Evolutionary conservation across 1,140 invertebrate species (phyloP).

Genomic region (Mercenaria mercenaria): DNA sequence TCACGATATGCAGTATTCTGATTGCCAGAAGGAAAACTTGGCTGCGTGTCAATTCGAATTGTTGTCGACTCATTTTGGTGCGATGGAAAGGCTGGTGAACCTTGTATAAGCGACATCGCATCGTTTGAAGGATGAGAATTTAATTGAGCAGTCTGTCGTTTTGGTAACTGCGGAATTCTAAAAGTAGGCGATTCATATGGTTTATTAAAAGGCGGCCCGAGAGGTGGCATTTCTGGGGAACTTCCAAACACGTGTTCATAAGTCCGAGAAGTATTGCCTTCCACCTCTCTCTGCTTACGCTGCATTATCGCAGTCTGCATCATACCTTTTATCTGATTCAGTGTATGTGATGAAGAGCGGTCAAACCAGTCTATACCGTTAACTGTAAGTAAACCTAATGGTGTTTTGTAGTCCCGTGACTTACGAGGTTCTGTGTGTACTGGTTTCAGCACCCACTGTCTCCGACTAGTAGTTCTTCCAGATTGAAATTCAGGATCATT

Average conservation of each 20-base stretch:
- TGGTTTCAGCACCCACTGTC: conserved; percentile 33
- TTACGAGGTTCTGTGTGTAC: conserved; percentile 33
- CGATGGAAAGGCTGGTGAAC: not conserved
- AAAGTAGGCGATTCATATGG: too few relatives aligned
- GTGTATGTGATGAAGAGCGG: conserved; percentile 10
- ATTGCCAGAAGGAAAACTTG: not conserved
- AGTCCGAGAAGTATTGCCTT: not conserved
- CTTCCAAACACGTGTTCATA: not conserved
- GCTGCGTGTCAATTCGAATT: not conserved
- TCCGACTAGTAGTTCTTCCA: not conserved
- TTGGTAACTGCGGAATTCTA: not conserved
- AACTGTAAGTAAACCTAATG: conserved; percentile 29
- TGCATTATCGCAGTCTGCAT: not conserved
- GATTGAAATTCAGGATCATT: not conserved
- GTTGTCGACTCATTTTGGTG: not conserved
- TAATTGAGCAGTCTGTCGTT: too few relatives aligned
- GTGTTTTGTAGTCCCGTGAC: conserved; percentile 24
- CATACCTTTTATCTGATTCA: not conserved
- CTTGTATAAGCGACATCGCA: not conserved
- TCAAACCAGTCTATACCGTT: conserved; percentile 59
- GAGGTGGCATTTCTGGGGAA: not conserved
- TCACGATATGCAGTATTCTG: not conserved
- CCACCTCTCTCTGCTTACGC: conserved; percentile 1
- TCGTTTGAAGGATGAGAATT: not conserved
- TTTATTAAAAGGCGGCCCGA: not conserved